Conservation (phyloP, 2,888 invertebrate genomes). For the Diadromus collaris region DNA sequence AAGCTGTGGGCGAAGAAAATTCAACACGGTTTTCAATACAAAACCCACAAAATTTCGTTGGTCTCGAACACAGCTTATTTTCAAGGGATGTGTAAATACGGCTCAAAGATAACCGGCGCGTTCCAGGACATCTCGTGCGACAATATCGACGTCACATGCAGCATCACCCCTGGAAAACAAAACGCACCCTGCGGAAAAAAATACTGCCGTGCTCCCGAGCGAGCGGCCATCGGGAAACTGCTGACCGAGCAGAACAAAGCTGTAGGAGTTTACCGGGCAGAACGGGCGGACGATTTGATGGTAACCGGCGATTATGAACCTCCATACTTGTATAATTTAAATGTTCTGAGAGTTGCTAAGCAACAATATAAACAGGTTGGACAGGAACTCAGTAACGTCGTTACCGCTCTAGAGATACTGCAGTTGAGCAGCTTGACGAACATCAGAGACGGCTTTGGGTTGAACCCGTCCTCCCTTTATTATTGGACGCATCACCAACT, state of each 20-base stretch:
- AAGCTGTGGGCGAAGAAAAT: constrained; percentile 12
- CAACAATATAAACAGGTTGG: constrained; percentile 9
- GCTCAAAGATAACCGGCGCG: not conserved
- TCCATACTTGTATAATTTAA: constrained; percentile 40
- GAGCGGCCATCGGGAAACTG: constrained; percentile 12
- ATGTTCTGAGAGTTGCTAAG: constrained; percentile 50
- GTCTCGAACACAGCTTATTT: constrained; percentile 2
- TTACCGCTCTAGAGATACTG: constrained; percentile 45
- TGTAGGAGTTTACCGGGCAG: constrained; percentile 8
- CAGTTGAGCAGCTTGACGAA: constrained; percentile 9
- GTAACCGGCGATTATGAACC: constrained; percentile 48
- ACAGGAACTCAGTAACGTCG: constrained; percentile 45
- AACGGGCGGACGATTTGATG: constrained; percentile 39
- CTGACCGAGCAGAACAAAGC: constrained; percentile 5
- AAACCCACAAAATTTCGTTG: constrained; percentile 19
- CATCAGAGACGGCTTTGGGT: constrained; percentile 48
- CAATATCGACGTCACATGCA: not conserved
- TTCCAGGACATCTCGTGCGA: constrained; percentile 1
- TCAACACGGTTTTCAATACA: constrained; percentile 6
- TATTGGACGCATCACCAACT: constrained; percentile 59
- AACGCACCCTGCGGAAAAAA: constrained; percentile 16
- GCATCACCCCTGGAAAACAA: constrained; percentile 1
- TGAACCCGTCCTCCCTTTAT: constrained; percentile 57
- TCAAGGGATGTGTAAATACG: constrained; percentile 11
- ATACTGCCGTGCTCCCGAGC: constrained; percentile 16